Evolutionary conservation across 2,113 vertebrate species (phyloP).

Genomic region (Daboia siamensis): DNA sequence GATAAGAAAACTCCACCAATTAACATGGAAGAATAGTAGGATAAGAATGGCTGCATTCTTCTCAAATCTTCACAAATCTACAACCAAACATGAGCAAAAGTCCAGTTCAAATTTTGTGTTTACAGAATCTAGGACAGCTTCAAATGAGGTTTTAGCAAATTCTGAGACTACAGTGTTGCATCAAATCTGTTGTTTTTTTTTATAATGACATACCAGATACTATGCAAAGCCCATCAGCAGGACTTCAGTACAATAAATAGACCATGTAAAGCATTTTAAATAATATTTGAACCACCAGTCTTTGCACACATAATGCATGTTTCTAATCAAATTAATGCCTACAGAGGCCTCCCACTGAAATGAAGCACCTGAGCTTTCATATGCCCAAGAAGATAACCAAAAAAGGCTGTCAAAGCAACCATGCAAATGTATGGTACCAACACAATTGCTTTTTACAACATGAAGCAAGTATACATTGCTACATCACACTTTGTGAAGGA

Average conservation of each 20-base stretch:
- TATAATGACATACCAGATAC: neutral
- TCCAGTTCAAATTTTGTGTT: neutral
- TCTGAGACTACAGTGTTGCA: neutral
- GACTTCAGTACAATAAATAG: neutral
- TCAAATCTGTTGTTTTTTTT: neutral
- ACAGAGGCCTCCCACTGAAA: neutral
- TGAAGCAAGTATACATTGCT: neutral
- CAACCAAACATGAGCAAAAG: neutral
- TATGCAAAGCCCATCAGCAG: neutral
- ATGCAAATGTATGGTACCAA: neutral
- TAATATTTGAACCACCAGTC: neutral
- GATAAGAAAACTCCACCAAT: too few relatives aligned
- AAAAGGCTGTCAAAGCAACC: neutral
- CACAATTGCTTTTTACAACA: neutral
- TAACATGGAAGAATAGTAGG: neutral
- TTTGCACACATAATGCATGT: neutral
- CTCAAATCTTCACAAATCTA: neutral
- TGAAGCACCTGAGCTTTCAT: neutral
- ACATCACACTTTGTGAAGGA: neutral
- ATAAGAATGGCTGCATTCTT: neutral
- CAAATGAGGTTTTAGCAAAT: neutral
- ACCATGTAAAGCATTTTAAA: neutral
- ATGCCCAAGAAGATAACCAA: neutral
- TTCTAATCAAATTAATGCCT: neutral
- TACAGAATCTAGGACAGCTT: neutral